Conservation (phyloP, 2,888 invertebrate genomes). For the Drosophila acutilabella region DNA sequence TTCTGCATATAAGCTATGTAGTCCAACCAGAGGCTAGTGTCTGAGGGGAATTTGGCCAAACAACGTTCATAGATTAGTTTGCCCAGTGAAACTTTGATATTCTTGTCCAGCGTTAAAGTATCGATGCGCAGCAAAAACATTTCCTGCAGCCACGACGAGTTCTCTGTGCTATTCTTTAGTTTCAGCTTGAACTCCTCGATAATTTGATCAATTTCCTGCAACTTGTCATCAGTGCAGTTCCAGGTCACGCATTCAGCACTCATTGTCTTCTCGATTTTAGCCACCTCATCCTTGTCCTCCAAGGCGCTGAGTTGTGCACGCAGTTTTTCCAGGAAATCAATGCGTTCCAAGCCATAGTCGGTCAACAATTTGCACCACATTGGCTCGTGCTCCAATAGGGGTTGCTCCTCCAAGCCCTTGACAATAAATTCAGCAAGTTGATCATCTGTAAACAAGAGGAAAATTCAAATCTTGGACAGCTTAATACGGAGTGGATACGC, state of each 20-base stretch:
- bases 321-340: constrained; percentile 30
- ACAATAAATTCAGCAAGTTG: constrained; percentile 49
- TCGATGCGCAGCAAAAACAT: constrained; percentile 19
- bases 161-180: constrained; percentile 10
- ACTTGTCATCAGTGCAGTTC: constrained; percentile 21
- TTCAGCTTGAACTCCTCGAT: constrained; percentile 36
- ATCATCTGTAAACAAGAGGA: constrained; percentile 26
- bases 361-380: constrained; percentile 52
- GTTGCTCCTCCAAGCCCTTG: constrained; percentile 17
- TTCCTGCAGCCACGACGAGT: constrained; percentile 28
- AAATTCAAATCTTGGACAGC: not conserved
- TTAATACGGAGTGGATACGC: not conserved
- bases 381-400: constrained; percentile 6
- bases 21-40: constrained; percentile 49
- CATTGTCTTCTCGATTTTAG: constrained; percentile 24
- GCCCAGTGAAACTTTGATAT: constrained; percentile 26
- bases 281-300: not conserved
- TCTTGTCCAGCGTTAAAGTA: not conserved
- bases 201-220: not conserved
- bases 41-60: constrained; percentile 44
- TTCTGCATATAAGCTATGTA: constrained; percentile 45
- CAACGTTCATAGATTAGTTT: constrained; percentile 53
- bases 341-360: constrained; percentile 58
- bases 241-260: constrained; percentile 35
- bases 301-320: not conserved